phyloP scores from a whole-genome alignment of 2,888 invertebrate genomes.

The Philopedon plagiatum region DNA sequence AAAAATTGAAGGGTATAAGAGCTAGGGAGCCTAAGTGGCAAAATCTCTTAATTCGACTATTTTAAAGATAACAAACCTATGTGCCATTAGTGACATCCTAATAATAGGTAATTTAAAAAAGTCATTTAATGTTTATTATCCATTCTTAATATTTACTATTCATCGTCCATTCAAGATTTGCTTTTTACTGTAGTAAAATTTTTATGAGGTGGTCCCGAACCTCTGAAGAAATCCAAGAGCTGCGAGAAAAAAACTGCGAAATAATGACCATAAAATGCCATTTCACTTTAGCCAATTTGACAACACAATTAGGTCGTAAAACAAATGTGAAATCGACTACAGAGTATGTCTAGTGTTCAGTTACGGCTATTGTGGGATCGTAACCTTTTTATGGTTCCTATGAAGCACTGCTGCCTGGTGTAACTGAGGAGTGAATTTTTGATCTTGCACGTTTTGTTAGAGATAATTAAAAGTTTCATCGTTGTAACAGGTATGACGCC shows the following conservation, averaged over 20 bases:
- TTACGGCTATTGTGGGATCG: slow-evolving; percentile 67
- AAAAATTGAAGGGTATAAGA: too few species aligned
- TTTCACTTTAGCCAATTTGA: slow-evolving; percentile 64
- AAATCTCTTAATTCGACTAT: too few species aligned
- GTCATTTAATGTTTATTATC: too few species aligned
- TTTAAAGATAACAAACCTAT: too few species aligned
- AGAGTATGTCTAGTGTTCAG: slow-evolving; percentile 67
- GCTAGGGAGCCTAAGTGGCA: too few species aligned
- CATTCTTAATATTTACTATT: neutral
- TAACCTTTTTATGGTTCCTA: slow-evolving; percentile 67
- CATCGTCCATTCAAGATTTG: slow-evolving; percentile 23
- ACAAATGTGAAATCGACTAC: slow-evolving; percentile 65
- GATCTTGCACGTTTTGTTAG: slow-evolving; percentile 45
- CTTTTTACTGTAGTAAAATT: slow-evolving; percentile 24
- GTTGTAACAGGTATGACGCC: neutral
- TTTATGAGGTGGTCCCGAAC: slow-evolving; percentile 25
- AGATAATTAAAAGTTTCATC: slow-evolving; percentile 38
- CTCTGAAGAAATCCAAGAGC: slow-evolving; percentile 4
- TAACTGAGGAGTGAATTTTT: slow-evolving; percentile 40
- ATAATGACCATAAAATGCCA: slow-evolving; percentile 59
- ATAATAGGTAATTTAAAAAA: too few species aligned
- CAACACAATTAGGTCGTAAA: slow-evolving; percentile 68
- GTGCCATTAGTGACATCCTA: too few species aligned
- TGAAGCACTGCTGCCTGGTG: slow-evolving; percentile 56
- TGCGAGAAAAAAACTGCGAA: slow-evolving; percentile 53